Base-by-base conservation (phyloP, 53 echinoderm and acorn worm species). In the Luidia sarsii region DNA sequence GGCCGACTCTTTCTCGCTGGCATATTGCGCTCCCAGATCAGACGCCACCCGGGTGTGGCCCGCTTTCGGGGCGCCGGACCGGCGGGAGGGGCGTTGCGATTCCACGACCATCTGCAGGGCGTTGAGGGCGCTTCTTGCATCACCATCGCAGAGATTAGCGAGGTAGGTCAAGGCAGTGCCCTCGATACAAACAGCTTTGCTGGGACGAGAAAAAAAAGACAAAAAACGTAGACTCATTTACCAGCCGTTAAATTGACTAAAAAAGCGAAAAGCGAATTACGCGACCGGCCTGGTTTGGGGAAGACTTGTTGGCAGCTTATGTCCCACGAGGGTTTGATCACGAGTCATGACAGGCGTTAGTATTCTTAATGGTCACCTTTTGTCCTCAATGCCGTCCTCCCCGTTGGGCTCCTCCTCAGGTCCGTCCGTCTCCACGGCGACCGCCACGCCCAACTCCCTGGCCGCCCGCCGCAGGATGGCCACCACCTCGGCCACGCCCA, bases 111-210 rank as follows among this genome's bases (percentile, higher is more conserved):
- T 83, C 74, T 92, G 86, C 13, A 92, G 57, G 0, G 86, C 82
- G 83, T 96, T 96, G 70, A 96, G 97, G 33, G 97, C 97, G 20
- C 91, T 85, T 25, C 97, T 62, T 10, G 97, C 97, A 65, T 96
- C 97, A 6, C 97, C 97, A 23, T 96, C 93, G 64, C 97, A 96
- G 52, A 93, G 82, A 67, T 86, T 88, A 45, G 91, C 97, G 49
- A 96, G 83, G 62, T 83, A 83, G 13, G 80, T 65, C 53, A 90
- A 39, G n/a, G 90, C 90, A 23, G 57, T 21, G 20, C 68, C 67
- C 73, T 91, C 91, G 28, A 91, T 88, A 65, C 39, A 87, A 36
- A 80, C 39, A 31, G 29, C 20, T 4, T 82, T 82, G 81, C n/a
- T n/a, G n/a, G n/a, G n/a, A n/a, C n/a, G n/a, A n/a, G n/a, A n/a